These are phyloP conservation scores for Saimiri boliviensis DNA, from an alignment of 2,113 vertebrate genomes.

Conservation along the genomic window DNA sequence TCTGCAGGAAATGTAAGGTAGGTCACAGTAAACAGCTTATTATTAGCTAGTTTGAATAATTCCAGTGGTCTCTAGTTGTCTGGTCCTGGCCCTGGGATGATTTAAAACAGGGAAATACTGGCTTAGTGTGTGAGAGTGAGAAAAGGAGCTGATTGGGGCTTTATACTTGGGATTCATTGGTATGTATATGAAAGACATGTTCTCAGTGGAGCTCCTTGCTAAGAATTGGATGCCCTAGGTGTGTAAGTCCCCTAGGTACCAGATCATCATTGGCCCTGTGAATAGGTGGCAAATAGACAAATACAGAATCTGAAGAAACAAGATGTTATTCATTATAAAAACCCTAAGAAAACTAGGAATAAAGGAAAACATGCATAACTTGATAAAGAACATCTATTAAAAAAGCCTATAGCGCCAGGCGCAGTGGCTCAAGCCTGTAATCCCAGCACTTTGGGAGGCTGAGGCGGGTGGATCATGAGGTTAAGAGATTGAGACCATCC, in stretches of 20 bases:
- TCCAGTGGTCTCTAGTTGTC: neutral
- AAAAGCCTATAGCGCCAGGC: neutral
- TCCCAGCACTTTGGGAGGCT: too few species aligned
- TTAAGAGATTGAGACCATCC: too few species aligned
- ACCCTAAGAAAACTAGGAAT: neutral
- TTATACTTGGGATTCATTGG: neutral
- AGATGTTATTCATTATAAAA: neutral
- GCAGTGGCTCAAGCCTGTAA: too few species aligned
- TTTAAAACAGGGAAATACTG: neutral
- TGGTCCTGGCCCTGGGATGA: neutral
- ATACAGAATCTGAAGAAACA: neutral
- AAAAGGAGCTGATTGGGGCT: neutral
- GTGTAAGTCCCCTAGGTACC: neutral
- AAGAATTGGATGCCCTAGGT: neutral
- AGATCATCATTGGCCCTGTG: neutral
- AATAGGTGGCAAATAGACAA: neutral
- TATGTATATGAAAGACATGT: neutral
- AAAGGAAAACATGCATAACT: neutral
- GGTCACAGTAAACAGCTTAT: neutral
- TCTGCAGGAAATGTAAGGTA: neutral
- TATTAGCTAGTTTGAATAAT: neutral
- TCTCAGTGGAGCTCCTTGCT: neutral
- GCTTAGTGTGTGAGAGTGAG: neutral
- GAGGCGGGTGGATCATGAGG: too few species aligned
- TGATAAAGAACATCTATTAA: neutral